Base-by-base conservation (phyloP, 2,113 vertebrate species). In the Melierax canorus region DNA sequence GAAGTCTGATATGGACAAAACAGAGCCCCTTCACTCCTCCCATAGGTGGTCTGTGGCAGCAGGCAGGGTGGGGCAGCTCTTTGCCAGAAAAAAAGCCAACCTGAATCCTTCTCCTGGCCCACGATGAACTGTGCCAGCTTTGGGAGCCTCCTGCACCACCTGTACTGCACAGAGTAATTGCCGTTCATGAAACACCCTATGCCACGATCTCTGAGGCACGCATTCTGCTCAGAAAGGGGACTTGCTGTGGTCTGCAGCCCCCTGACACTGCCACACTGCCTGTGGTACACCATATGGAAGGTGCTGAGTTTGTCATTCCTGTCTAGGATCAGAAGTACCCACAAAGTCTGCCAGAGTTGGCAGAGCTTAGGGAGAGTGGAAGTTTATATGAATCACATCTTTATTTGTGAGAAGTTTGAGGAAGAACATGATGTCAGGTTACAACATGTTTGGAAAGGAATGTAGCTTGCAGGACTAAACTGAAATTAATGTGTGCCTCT, bases 371-470 rank as follows among this genome's bases (percentile, higher is more conserved):
- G 67, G 59, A 94, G 62, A 96, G 77, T 82, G 89, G 91, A 96
- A 97, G 92, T 95, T 92, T 91, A 94, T 77, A 94, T 94, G 94
- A 95, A 96, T 97, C 94, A 95, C 81, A 77, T 82, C 80, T 97
- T 94, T 95, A 91, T 96, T 95, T 97, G 86, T 86, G 77, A 94
- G 91, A 95, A 86, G 86, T 95, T 92, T 88, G 93, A 97, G 96
- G 95, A 95, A 95, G 96, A 97, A 96, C 95, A 91, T 73, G 78
- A 95, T 92, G 95, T 96, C 96, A 95, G 89, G 95, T 97, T 96
- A 95, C 95, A 97, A 97, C 95, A 97, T 94, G 94, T 92, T 95
- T 24, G 3, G 58, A 95, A 96, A 95, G 89, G 96, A 97, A 96
- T 91, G 94, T 63, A 94, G 95, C 91, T 96, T 86, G 81, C 77